A percentile compares a stretch with the other conserved stretches of the same genome.
These are phyloP conservation scores for Catharus fuscescens DNA, from an alignment of 2,113 vertebrate genomes.

Conservation along the genomic window DNA sequence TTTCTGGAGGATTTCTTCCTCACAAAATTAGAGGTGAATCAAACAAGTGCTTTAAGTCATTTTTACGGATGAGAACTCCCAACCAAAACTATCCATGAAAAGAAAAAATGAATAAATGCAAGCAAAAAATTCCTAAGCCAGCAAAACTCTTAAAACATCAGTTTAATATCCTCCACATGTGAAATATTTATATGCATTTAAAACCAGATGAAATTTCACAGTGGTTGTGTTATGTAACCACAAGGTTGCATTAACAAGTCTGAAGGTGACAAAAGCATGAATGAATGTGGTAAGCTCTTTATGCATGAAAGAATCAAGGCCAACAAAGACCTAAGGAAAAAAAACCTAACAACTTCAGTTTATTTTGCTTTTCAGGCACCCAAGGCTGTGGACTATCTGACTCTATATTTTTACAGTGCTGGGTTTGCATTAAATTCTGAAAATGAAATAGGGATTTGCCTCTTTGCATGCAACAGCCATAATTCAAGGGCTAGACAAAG, in stretches of 20 bases:
- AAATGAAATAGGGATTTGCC: neutral
- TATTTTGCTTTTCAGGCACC: neutral
- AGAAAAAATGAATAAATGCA: neutral
- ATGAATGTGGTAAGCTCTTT: neutral
- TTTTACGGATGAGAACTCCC: neutral
- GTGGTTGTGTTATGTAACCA: neutral
- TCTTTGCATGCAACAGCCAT: neutral
- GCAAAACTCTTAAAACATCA: neutral
- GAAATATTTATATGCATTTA: conserved; percentile 13
- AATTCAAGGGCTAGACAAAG: conserved; percentile 10
- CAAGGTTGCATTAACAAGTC: conserved; percentile 23
- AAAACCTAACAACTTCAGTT: neutral
- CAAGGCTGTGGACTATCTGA: neutral
- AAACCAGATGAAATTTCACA: conserved; percentile 18
- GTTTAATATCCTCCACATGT: neutral
- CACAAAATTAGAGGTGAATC: neutral
- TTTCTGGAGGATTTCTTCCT: neutral
- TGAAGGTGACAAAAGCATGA: conserved; percentile 46
- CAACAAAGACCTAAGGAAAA: neutral
- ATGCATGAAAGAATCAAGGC: neutral
- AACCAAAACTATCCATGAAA: neutral
- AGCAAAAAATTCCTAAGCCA: neutral
- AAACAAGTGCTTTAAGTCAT: neutral
- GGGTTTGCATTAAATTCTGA: neutral
- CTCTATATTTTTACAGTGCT: neutral